phyloP scores from a whole-genome alignment of 2,888 invertebrate genomes.

The Sepiola atlantica region DNA sequence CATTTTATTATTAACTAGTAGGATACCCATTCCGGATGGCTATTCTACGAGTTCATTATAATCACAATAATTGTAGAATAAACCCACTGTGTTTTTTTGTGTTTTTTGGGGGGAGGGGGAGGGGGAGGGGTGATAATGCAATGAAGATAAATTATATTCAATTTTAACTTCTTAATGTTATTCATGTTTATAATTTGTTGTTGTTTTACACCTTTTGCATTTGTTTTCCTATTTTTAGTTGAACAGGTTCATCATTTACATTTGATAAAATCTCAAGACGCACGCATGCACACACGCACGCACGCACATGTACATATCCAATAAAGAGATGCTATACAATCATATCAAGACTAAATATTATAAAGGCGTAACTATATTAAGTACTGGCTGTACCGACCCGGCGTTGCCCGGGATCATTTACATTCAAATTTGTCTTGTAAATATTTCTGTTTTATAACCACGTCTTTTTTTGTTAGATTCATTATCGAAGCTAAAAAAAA shows the following conservation, averaged over 20 bases:
- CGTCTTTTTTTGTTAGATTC: too few relatives aligned
- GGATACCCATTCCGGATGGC: too few relatives aligned
- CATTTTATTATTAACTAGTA: too few relatives aligned
- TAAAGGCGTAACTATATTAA: not conserved
- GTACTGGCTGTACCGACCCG: too few relatives aligned
- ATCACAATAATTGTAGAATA: not conserved
- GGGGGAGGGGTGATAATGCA: not conserved
- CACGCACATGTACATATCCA: not conserved
- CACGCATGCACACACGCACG: not conserved
- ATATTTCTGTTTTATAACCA: too few relatives aligned
- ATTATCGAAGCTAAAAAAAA: too few relatives aligned
- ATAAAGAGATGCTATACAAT: not conserved
- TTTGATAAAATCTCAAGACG: not conserved
- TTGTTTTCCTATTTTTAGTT: not conserved
- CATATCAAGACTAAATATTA: not conserved
- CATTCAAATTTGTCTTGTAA: too few relatives aligned
- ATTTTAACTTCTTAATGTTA: not conserved
- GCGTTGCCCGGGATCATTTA: too few relatives aligned
- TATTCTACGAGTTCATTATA: too few relatives aligned
- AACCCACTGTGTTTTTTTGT: not conserved
- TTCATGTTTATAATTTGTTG: not conserved
- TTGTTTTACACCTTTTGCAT: not conserved
- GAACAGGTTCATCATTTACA: not conserved
- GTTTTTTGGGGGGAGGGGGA: not conserved
- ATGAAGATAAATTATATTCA: not conserved